phyloP scores from a whole-genome alignment of 2,888 invertebrate genomes.

The Saturnia pavonia region DNA sequence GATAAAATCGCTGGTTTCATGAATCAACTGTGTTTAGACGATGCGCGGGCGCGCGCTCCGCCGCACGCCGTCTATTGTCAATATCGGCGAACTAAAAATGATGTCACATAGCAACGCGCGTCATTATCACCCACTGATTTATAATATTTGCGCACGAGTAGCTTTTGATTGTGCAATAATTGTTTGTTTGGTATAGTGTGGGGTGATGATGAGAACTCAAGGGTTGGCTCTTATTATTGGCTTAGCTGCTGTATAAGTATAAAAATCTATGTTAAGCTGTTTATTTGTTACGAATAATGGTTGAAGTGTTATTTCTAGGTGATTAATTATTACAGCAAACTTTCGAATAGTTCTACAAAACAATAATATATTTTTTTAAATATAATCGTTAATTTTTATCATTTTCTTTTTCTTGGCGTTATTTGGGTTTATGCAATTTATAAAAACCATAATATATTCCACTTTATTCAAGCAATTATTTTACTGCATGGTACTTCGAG shows the following conservation, averaged over 20 bases:
- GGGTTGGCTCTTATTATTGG: slow-evolving; percentile 64
- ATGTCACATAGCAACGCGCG: slow-evolving; percentile 56
- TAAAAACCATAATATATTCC: too few relatives aligned
- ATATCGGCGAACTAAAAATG: slow-evolving; percentile 52
- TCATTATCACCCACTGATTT: slow-evolving; percentile 58
- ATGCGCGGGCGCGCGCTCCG: slow-evolving; percentile 59
- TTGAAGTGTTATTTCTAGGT: neutral
- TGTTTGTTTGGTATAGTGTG: slow-evolving; percentile 64
- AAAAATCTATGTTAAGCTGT: slow-evolving; percentile 15
- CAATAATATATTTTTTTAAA: neutral
- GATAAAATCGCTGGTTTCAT: slow-evolving; percentile 24
- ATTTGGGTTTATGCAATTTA: too few relatives aligned
- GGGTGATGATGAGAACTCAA: slow-evolving; percentile 63
- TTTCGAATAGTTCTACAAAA: neutral
- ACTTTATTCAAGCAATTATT: too few relatives aligned
- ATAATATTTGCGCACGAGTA: slow-evolving; percentile 68
- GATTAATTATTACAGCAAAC: neutral
- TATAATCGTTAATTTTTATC: too few relatives aligned
- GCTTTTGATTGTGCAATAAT: slow-evolving; percentile 74
- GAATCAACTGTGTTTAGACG: slow-evolving; percentile 33
- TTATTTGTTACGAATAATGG: neutral
- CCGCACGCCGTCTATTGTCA: slow-evolving; percentile 63
- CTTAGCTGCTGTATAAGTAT: slow-evolving; percentile 42
- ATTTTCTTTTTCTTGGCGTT: too few relatives aligned
- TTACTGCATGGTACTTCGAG: too few relatives aligned